phyloP scores from a whole-genome alignment of 2,113 vertebrate genomes.

The Uria aalge region DNA sequence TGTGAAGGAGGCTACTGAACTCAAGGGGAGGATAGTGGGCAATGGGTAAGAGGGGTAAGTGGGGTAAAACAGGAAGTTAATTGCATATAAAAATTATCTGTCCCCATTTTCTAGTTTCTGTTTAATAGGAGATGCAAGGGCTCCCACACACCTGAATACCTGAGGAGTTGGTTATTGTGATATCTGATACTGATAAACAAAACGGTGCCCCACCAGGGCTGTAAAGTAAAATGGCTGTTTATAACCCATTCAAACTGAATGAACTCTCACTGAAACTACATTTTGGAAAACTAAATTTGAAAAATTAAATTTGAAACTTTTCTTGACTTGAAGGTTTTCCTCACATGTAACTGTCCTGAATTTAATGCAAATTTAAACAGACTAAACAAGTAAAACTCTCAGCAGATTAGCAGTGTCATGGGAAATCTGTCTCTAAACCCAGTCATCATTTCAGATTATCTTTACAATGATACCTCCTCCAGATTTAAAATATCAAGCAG shows the following conservation, averaged over 20 bases:
- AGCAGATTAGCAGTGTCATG: constrained; percentile 58
- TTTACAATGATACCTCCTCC: constrained; percentile 69
- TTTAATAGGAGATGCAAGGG: constrained; percentile 72
- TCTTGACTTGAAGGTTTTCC: constrained; percentile 35
- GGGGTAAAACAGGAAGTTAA: constrained; percentile 61
- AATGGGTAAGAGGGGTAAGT: not conserved
- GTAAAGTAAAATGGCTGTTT: constrained; percentile 58
- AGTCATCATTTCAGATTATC: constrained; percentile 53
- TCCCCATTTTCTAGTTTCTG: constrained; percentile 70
- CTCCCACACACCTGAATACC: constrained; percentile 77
- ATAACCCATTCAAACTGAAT: not conserved
- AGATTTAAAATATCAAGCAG: constrained; percentile 73
- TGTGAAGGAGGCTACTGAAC: constrained; percentile 61
- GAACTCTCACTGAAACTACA: not conserved
- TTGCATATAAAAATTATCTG: constrained; percentile 81
- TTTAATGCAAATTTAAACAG: constrained; percentile 9
- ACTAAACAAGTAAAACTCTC: constrained; percentile 49
- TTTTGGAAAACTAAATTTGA: constrained; percentile 15
- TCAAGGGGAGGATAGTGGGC: not conserved
- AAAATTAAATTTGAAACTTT: not conserved
- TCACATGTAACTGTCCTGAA: not conserved
- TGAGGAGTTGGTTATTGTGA: constrained; percentile 78
- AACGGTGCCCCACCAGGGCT: constrained; percentile 38
- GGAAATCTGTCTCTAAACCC: constrained; percentile 63
- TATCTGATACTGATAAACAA: constrained; percentile 64